Evolutionary conservation across 2,113 vertebrate species (phyloP).

Genomic region (Rhynchopsitta pachyrhyncha): DNA sequence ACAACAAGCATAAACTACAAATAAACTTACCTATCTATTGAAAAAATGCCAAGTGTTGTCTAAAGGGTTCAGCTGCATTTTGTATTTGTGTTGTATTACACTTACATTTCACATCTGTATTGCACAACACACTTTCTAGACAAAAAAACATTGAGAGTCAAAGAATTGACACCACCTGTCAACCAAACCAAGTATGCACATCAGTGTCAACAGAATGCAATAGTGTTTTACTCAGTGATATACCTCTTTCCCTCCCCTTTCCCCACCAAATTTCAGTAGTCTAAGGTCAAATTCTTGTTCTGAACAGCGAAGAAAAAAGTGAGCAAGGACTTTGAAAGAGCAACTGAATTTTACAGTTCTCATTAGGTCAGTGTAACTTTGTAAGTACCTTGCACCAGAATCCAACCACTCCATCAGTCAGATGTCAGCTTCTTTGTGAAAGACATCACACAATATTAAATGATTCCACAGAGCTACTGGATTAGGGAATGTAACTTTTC

Average conservation of each 20-base stretch:
- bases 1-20: neutral
- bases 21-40: neutral
- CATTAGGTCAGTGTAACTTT: neutral
- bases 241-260: neutral
- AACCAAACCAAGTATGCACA: neutral
- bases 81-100: neutral
- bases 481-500: neutral
- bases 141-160: neutral
- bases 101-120: neutral
- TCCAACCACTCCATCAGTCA: neutral
- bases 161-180: neutral
- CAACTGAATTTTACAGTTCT: neutral
- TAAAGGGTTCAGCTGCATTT: neutral
- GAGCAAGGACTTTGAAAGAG: neutral
- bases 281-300: neutral
- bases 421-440: neutral
- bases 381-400: neutral
- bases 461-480: neutral
- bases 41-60: neutral
- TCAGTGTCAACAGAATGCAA: accelerated
- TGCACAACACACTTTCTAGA: neutral
- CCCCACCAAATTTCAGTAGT: neutral
- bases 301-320: neutral
- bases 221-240: neutral
- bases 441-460: neutral